Conservation (phyloP, 2,113 vertebrate species). For the Pangasianodon hypophthalmus region DNA sequence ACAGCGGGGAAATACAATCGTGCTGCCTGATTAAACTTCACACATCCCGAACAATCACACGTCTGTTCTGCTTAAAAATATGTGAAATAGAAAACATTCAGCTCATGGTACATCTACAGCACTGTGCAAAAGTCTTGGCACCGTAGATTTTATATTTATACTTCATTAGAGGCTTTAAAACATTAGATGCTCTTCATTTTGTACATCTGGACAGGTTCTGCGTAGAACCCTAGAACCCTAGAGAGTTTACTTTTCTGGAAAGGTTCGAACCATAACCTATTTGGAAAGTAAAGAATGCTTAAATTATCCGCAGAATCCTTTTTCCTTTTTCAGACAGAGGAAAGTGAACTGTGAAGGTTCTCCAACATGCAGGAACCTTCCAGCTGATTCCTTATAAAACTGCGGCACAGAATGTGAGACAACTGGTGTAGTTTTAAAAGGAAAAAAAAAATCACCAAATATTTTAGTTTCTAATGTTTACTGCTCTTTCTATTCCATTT, state of each 20-base stretch:
- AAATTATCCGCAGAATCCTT: neutral
- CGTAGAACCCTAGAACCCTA: neutral
- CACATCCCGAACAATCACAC: neutral
- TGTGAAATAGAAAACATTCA: neutral
- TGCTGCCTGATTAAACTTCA: neutral
- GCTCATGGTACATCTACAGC: neutral
- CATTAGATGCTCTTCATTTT: neutral
- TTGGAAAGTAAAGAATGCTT: neutral
- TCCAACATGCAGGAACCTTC: neutral
- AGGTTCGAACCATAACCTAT: neutral
- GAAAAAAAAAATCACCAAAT: neutral
- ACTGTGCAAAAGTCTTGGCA: slow-evolving; percentile 2
- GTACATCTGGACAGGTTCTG: neutral
- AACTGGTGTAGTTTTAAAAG: neutral
- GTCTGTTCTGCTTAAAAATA: neutral
- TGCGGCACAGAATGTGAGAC: neutral
- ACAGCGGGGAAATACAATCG: slow-evolving; percentile 33
- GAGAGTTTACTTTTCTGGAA: neutral
- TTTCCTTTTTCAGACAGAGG: neutral
- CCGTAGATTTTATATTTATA: neutral
- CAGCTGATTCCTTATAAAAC: neutral
- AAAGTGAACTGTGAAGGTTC: neutral
- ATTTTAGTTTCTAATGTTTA: neutral
- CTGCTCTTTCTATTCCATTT: neutral
- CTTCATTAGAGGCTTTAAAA: neutral